Conservation (phyloP, 2,113 vertebrate genomes). For the Prolemur simus region DNA sequence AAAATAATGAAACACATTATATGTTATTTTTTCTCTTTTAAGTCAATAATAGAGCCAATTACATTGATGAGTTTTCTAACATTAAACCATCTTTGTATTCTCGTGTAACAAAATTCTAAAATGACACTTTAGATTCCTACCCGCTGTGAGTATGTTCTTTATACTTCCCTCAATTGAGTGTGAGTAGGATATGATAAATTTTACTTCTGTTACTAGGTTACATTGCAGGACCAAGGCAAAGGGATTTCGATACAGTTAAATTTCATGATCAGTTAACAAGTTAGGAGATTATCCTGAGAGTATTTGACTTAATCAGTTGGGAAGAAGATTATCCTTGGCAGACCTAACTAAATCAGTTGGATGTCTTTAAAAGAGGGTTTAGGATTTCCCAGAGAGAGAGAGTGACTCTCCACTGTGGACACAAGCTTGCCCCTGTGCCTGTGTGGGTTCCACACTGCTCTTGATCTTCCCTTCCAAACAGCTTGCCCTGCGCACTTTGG, state of each 20-base stretch:
- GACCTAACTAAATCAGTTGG: neutral
- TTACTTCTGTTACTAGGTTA: neutral
- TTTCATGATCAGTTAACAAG: neutral
- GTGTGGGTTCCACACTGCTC: neutral
- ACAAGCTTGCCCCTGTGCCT: rapidly evolving
- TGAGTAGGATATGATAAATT: neutral
- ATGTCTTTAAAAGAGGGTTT: neutral
- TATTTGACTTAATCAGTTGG: neutral
- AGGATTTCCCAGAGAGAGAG: neutral
- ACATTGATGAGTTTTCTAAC: neutral
- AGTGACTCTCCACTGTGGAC: neutral
- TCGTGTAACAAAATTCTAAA: neutral
- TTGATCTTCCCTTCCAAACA: rapidly evolving
- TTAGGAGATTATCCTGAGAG: neutral
- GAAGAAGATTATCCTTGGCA: neutral
- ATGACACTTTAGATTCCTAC: neutral
- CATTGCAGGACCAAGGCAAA: neutral
- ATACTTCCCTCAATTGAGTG: neutral
- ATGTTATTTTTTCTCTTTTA: neutral
- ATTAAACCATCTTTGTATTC: neutral
- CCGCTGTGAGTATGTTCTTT: rapidly evolving
- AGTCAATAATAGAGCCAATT: neutral
- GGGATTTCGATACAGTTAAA: neutral
- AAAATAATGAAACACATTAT: neutral
- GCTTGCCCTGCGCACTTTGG: neutral